These are phyloP conservation scores for Hiodon tergisus DNA, from an alignment of 2,113 vertebrate species.

Conservation along the genomic window DNA sequence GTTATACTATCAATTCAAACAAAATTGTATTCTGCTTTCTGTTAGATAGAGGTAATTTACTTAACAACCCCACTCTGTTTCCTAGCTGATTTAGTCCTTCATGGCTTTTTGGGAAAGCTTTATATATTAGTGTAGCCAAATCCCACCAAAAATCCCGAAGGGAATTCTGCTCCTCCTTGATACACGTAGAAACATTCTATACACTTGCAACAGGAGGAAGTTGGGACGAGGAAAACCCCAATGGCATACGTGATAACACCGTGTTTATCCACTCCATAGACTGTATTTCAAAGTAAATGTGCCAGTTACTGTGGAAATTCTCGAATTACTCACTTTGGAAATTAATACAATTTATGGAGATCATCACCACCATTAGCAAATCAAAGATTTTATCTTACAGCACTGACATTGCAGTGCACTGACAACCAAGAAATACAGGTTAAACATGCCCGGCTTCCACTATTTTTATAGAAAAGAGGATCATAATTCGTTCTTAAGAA, in stretches of 20 bases:
- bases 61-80: background rate
- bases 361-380: no score
- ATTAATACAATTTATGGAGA: background rate
- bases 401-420: background rate
- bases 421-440: conserved; percentile 4
- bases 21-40: background rate
- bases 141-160: conserved; percentile 70
- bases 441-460: background rate
- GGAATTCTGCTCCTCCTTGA: conserved; percentile 74
- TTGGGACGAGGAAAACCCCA: background rate
- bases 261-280: no score
- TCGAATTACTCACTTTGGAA: no score
- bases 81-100: conserved; percentile 54
- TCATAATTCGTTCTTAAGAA: background rate
- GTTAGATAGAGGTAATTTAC: background rate
- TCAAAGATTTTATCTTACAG: background rate
- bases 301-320: no score
- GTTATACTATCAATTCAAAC: background rate
- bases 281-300: no score
- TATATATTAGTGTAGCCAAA: conserved; percentile 61
- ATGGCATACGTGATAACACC: background rate
- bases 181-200: background rate
- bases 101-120: conserved; percentile 48
- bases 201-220: background rate
- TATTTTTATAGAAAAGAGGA: background rate